Evolutionary conservation across 35 echinoderm and acorn worm species (phyloP).

Genomic region (Holothuria glaberrima): DNA sequence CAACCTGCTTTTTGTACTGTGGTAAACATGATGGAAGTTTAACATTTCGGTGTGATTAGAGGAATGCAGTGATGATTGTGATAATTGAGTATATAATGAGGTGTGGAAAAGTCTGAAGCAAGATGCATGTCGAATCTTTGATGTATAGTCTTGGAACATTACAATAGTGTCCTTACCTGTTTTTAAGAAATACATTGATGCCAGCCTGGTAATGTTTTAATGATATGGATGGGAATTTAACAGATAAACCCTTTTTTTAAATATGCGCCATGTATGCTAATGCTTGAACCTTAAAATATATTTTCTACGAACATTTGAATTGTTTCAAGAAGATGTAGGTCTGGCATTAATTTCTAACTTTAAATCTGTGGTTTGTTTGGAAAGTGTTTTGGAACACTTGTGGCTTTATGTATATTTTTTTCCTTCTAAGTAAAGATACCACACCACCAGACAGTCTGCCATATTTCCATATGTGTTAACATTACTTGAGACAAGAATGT

Average conservation of each 20-base stretch:
- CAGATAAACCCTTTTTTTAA: neutral
- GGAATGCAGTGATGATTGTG: neutral
- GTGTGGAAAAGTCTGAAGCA: neutral
- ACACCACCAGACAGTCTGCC: too few relatives aligned
- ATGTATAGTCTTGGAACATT: neutral
- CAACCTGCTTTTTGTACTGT: neutral
- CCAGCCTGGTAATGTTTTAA: neutral
- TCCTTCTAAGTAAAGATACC: too few relatives aligned
- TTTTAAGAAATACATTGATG: neutral
- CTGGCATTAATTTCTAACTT: neutral
- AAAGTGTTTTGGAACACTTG: neutral
- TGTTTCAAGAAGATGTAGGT: neutral
- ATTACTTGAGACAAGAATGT: too few relatives aligned
- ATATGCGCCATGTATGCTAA: neutral
- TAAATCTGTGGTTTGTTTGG: neutral
- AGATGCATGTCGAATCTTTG: neutral
- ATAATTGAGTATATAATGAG: too few relatives aligned
- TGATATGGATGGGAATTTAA: too few relatives aligned
- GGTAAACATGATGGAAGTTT: neutral
- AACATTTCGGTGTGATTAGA: too few relatives aligned
- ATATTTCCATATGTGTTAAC: too few relatives aligned
- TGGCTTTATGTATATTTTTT: too few relatives aligned
- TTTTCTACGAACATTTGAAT: neutral
- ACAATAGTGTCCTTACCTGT: neutral
- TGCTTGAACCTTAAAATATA: neutral